Percentiles rank a stretch among this genome's conserved stretches.
phyloP scores from a whole-genome alignment of 1,140 invertebrate genomes.

The Holcopasites calliopsidis region DNA sequence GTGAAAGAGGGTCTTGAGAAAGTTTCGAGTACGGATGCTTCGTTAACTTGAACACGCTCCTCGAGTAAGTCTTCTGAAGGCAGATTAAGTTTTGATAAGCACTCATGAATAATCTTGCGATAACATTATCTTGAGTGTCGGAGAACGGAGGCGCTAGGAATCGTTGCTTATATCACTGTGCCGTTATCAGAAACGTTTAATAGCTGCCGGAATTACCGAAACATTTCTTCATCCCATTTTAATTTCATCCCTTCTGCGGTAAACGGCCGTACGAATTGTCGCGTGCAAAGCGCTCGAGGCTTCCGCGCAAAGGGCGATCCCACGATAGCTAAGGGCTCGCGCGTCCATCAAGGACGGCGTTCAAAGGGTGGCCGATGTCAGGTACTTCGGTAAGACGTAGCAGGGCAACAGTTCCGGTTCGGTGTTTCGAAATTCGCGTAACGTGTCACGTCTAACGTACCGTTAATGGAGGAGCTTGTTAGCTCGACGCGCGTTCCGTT shows the following conservation, averaged over 20 bases:
- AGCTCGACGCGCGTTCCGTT: slow-evolving; percentile 62
- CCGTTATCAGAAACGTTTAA: too few relatives aligned
- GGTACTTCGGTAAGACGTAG: slow-evolving; percentile 64
- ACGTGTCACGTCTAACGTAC: slow-evolving; percentile 75
- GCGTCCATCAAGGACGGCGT: slow-evolving; percentile 35
- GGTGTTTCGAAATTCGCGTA: slow-evolving; percentile 71
- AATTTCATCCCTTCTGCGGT: too few relatives aligned
- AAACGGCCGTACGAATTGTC: too few relatives aligned
- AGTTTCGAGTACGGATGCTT: not conserved
- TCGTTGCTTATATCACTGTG: too few relatives aligned
- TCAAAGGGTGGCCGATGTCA: slow-evolving; percentile 26
- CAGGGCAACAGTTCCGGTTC: slow-evolving; percentile 54
- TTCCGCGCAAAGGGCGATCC: slow-evolving; percentile 25
- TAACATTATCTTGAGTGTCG: too few relatives aligned
- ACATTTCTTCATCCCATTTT: too few relatives aligned
- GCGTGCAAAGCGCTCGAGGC: not conserved
- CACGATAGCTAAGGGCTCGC: not conserved
- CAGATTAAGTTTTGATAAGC: slow-evolving; percentile 10
- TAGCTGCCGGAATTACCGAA: too few relatives aligned
- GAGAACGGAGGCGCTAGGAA: too few relatives aligned
- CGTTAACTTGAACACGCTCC: not conserved
- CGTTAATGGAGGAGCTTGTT: slow-evolving; percentile 76
- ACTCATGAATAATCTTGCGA: too few relatives aligned
- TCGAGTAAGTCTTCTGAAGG: slow-evolving; percentile 8
- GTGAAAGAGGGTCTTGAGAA: not conserved